phyloP scores from a whole-genome alignment of 2,113 vertebrate species.

The Rattus norvegicus region DNA sequence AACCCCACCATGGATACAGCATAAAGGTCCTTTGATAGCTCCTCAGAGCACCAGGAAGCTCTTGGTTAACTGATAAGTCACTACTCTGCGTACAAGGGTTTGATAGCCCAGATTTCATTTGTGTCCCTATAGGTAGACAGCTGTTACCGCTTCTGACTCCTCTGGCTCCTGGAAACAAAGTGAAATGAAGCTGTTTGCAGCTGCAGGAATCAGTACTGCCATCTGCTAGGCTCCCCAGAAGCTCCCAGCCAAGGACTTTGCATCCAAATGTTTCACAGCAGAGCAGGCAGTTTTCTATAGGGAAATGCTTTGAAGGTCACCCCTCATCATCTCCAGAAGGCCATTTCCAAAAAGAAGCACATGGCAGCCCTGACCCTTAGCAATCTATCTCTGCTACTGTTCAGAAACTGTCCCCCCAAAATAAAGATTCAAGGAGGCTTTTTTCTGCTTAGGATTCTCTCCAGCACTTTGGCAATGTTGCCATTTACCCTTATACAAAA shows the following conservation, averaged over 20 bases:
- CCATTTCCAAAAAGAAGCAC: conserved; percentile 69
- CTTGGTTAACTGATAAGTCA: conserved; percentile 64
- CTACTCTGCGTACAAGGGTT: conserved; percentile 23
- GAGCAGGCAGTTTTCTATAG: conserved; percentile 59
- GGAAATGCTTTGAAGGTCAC: conserved; percentile 77
- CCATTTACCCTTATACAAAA: neutral
- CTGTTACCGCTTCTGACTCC: conserved; percentile 67
- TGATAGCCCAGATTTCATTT: conserved; percentile 64
- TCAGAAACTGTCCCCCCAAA: conserved; percentile 46
- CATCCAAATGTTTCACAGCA: conserved; percentile 59
- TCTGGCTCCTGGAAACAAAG: conserved; percentile 73
- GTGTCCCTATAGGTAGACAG: conserved; percentile 77
- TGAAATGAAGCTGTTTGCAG: conserved; percentile 80
- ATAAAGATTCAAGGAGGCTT: neutral
- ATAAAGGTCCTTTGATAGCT: neutral
- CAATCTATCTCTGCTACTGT: conserved; percentile 35
- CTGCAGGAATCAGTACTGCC: conserved; percentile 76
- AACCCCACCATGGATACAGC: neutral
- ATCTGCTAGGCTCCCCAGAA: conserved; percentile 77
- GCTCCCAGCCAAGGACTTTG: conserved; percentile 73
- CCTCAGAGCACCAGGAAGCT: conserved; percentile 42
- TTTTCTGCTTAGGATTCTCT: neutral
- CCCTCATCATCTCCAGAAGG: conserved; percentile 64
- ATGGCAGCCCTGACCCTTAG: conserved; percentile 33
- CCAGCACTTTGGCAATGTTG: neutral